Conservation (phyloP, 2,888 invertebrate genomes). For the Eumacrocentrus americanus region DNA sequence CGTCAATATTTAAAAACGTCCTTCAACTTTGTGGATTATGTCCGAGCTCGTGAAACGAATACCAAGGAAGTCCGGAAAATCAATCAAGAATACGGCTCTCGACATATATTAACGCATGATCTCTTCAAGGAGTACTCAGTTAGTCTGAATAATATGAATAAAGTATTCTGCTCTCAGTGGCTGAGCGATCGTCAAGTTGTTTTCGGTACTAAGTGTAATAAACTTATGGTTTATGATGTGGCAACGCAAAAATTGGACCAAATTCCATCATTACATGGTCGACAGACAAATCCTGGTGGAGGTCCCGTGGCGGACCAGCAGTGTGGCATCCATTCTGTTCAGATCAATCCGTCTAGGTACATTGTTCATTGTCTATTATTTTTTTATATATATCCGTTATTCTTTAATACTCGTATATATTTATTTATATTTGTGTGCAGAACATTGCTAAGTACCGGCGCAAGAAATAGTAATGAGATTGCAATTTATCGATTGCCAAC, state of each 20-base stretch:
- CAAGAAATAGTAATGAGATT: conserved; percentile 89
- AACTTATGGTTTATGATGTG: conserved; percentile 92
- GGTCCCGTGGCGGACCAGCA: conserved; percentile 71
- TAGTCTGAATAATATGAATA: conserved; percentile 84
- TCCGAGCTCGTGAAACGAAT: conserved; percentile 77
- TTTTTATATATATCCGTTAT: neutral
- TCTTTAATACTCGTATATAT: conserved; percentile 1
- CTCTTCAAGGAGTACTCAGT: conserved; percentile 86
- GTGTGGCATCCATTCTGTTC: conserved; percentile 92
- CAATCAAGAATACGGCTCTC: conserved; percentile 80
- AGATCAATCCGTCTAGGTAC: conserved; percentile 84
- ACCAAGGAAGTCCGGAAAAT: conserved; percentile 75
- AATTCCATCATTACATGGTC: conserved; percentile 82
- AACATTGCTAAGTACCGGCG: conserved; percentile 90
- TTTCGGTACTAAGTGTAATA: conserved; percentile 97
- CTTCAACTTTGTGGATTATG: conserved; percentile 85
- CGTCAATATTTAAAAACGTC: conserved; percentile 78
- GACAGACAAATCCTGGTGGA: conserved; percentile 63
- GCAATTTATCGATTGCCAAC: conserved; percentile 92
- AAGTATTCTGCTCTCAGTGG: conserved; percentile 96
- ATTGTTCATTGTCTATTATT: conserved; percentile 4
- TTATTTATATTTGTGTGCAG: conserved; percentile 50
- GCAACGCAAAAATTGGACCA: conserved; percentile 84
- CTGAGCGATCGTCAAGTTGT: conserved; percentile 92
- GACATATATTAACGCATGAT: conserved; percentile 88